Percentiles rank a stretch among this genome's conserved stretches.
Evolutionary conservation across 1,140 invertebrate genomes (phyloP).

Genomic region (Calycopis cecrops): DNA sequence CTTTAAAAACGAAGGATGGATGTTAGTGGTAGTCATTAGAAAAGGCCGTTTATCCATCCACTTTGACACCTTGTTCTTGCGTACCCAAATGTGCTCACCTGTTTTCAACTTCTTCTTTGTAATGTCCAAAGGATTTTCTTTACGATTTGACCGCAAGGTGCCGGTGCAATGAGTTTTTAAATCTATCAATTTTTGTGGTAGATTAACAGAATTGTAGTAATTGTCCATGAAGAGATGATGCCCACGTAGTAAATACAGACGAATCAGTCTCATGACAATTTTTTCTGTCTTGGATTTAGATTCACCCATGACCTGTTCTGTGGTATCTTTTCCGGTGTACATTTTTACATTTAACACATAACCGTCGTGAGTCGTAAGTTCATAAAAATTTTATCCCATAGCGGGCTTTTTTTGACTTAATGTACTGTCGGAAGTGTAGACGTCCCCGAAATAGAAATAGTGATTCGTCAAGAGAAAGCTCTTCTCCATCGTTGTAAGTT

Average conservation of each 20-base stretch:
- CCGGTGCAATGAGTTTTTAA: slow-evolving; percentile 33
- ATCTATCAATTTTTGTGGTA: slow-evolving; percentile 31
- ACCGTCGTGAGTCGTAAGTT: slow-evolving; percentile 32
- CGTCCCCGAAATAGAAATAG: too few relatives aligned
- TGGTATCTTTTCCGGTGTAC: slow-evolving; percentile 29
- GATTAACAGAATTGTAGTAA: slow-evolving; percentile 34
- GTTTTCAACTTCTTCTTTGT: slow-evolving; percentile 32
- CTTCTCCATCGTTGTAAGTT: not conserved
- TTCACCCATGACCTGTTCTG: slow-evolving; percentile 2
- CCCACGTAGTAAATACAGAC: slow-evolving; percentile 34
- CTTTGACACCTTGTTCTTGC: slow-evolving; percentile 34
- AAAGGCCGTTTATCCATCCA: slow-evolving; percentile 46
- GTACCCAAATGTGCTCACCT: slow-evolving; percentile 30
- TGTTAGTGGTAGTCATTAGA: slow-evolving; percentile 33
- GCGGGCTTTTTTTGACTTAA: slow-evolving; percentile 39
- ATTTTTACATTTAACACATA: slow-evolving; percentile 46
- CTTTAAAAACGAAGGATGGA: too few relatives aligned
- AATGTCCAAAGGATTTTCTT: slow-evolving; percentile 29
- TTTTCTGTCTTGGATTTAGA: slow-evolving; percentile 24
- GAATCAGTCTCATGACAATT: slow-evolving; percentile 31
- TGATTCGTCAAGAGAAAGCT: too few relatives aligned
- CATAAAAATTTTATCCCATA: slow-evolving; percentile 60
- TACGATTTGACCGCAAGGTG: slow-evolving; percentile 36
- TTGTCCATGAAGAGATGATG: slow-evolving; percentile 44
- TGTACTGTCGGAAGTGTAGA: slow-evolving; percentile 35